phyloP scores from a whole-genome alignment of 2,797 vertebrate species.

The Cryptoprocta ferox region DNA sequence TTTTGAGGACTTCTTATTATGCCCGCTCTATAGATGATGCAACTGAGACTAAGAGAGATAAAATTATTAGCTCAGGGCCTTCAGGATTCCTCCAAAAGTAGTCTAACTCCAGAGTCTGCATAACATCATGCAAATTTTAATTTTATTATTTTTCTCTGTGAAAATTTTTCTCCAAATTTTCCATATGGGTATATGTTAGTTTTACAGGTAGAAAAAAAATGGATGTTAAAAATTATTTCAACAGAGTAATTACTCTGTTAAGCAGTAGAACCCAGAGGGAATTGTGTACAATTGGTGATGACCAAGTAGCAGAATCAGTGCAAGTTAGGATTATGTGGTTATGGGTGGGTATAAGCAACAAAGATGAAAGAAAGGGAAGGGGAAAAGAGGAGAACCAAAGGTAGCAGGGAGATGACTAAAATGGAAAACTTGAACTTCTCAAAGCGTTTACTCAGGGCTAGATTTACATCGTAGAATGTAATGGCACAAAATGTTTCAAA shows the following conservation, averaged over 20 bases:
- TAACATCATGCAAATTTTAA: neutral
- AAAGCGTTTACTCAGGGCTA: neutral
- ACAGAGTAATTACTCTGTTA: neutral
- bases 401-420: neutral
- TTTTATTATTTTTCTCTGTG: neutral
- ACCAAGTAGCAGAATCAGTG: neutral
- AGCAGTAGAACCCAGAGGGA: neutral
- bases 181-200: neutral
- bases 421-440: neutral
- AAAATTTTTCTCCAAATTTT: neutral
- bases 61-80: neutral
- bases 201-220: neutral
- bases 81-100: neutral
- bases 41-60: neutral
- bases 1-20: neutral
- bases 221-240: neutral
- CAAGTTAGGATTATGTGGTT: neutral
- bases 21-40: neutral
- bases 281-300: neutral
- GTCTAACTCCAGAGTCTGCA: neutral
- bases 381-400: neutral
- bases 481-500: neutral
- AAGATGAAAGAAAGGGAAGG: neutral
- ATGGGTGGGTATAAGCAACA: neutral
- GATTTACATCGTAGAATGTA: neutral